Evolutionary conservation across 2,888 invertebrate species (phyloP).

Genomic region (Cheilosia impressa): DNA sequence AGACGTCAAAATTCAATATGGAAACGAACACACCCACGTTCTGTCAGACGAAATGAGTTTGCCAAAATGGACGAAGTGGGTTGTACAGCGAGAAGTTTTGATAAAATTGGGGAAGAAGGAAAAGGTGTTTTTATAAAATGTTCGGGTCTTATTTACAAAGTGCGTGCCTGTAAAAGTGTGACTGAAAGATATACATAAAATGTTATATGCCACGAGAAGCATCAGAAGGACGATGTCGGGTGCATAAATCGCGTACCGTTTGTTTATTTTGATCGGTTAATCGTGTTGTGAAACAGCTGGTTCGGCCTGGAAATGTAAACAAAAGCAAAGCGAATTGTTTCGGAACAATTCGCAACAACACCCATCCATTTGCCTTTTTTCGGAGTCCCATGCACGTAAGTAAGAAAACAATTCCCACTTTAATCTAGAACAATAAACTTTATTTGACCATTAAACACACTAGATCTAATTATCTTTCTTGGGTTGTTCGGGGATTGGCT

Average conservation of each 20-base stretch:
- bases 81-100: background rate
- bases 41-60: conserved; percentile 25
- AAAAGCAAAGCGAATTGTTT: background rate
- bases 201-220: background rate
- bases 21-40: conserved; percentile 26
- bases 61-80: conserved; percentile 2
- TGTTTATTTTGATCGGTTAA: conserved; percentile 26
- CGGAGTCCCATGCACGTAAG: background rate
- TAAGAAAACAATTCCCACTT: background rate
- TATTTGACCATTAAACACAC: conserved; percentile 21
- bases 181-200: no score
- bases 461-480: conserved; percentile 13
- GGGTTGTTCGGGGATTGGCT: background rate
- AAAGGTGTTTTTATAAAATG: no score
- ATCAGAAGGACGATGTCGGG: background rate
- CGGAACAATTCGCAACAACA: conserved; percentile 3
- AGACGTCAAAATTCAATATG: background rate
- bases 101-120: background rate
- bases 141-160: no score
- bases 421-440: conserved; percentile 20
- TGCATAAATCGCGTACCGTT: background rate
- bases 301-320: conserved; percentile 20
- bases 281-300: conserved; percentile 34
- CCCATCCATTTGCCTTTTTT: background rate
- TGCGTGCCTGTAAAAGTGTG: no score